Base-by-base conservation (phyloP, 2,797 vertebrate species). In the Cottoperca gobio region DNA sequence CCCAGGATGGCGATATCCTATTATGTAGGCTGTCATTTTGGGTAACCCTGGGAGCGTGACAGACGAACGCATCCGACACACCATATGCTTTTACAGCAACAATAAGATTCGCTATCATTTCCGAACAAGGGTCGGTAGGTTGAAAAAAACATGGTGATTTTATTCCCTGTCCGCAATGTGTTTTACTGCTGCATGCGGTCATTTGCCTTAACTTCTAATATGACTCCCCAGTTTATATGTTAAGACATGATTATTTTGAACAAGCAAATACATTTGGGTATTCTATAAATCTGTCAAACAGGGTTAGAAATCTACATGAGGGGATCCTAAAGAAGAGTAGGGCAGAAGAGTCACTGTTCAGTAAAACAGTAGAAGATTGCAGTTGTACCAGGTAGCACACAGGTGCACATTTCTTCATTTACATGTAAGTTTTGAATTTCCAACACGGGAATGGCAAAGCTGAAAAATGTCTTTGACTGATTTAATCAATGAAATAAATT, bases 21-120 rank as follows among this genome's bases (percentile, higher is more conserved):
- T 91, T 83, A 90, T 91, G 87, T 89, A 86, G 70, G 54, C 70
- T 89, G 90, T 91, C 89, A 87, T 84, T 82, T 88, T 64, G 50
- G 62, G 75, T 85, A 91, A 79, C 82, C 61, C 82, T 70, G 52
- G 50, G 59, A 87, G 79, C 35, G 13, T 62, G 79, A 74, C 76
- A 83, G 50, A 45, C 11, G 6, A 79, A 86, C 79, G 76, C 71
- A 73, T 85, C 79, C 8, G 42, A 87, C 75, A 78, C 4, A 35
- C 69, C 78, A 4, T 58, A 46, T 79, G 76, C 73, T 70, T 89
- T 84, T 82, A 86, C 72, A 85, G 57, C 58, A 73, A 81, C 78
- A 76, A 84, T 74, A 69, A 33, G 10, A 88, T 73, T 73, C 11
- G 8, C 72, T 74, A 55, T 82, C 26, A 67, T 83, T 81, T 88